Evolutionary conservation across 2,888 invertebrate species (phyloP), one percentile per base, ranked within the genome.

Genomic region (Heteropelma amictum): DNA sequence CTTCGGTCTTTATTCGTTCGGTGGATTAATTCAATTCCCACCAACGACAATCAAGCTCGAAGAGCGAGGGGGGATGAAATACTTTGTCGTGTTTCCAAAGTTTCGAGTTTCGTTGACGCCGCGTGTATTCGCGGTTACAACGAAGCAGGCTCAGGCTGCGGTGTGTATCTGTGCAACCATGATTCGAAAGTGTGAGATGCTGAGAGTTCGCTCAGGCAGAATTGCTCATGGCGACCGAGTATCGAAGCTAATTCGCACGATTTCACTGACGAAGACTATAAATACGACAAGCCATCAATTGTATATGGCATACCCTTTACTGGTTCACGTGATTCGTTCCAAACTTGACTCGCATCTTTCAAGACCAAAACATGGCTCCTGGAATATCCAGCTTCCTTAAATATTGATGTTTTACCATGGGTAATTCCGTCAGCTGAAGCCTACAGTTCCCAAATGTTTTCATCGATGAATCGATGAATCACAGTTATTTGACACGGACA

Each of bases 11-110:
- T 40, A 61, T 65, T 26, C 33, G 17, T 4, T 23, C 40, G 17
- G 26, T 54, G 19, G 54, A 47, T 82, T 81, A 80, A 82, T 84
- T 83, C 77, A 77, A 82, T 82, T 78, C 74, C 40, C 40, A 74
- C 78, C 61, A 76, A 61, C 80, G 77, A 81, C 80, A 80, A 85
- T 81, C 81, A 79, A 80, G 72, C 67, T 72, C 53, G 58, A 72
- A 23, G 26, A 23, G 23, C 28, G 2, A 3, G 28, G 23, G 4
- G 53, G 21, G 5, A 42, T 64, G 54, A 65, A 68, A n/a, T 74
- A 76, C 75, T 78, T 72, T 71, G 49, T 60, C 49, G 30, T 42
- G 28, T 19, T 64, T 72, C 72, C 53, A 40, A n/a, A 77, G 79
- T 80, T 81, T 79, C 70, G 69, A 81, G 81, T 78, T 79, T 75